Conservation (phyloP, 2,797 vertebrate genomes). For the Falco concolor region DNA sequence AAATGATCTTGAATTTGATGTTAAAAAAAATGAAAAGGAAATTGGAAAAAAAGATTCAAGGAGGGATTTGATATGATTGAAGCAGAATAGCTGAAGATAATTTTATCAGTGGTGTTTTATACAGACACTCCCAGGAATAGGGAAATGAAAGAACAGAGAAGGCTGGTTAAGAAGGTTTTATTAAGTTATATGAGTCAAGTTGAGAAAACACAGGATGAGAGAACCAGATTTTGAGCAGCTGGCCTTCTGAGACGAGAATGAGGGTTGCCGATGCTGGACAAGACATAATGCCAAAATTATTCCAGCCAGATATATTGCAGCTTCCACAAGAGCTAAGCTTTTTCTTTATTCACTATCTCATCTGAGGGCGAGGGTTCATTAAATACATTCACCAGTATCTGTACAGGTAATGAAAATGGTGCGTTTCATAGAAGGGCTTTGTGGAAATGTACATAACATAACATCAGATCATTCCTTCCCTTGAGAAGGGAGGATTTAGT, state of each 20-base stretch:
- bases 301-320: not conserved
- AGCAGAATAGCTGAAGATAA: not conserved
- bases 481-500: conserved; percentile 4
- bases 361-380: not conserved
- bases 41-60: not conserved
- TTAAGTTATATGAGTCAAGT: not conserved
- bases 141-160: not conserved
- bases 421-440: not conserved
- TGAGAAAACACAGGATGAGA: not conserved
- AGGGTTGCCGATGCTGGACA: not conserved
- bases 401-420: not conserved
- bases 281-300: not conserved
- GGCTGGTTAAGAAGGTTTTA: not conserved
- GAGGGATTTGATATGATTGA: not conserved
- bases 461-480: not conserved
- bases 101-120: not conserved
- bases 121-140: not conserved
- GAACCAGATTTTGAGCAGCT: not conserved
- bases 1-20: conserved; percentile 29
- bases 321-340: not conserved
- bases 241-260: not conserved
- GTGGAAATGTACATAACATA: not conserved
- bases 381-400: not conserved
- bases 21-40: not conserved
- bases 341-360: not conserved